Percentiles rank a stretch among this genome's conserved stretches.
Evolutionary conservation across 1,140 invertebrate genomes (phyloP).

Genomic region (Vanessa atalanta): DNA sequence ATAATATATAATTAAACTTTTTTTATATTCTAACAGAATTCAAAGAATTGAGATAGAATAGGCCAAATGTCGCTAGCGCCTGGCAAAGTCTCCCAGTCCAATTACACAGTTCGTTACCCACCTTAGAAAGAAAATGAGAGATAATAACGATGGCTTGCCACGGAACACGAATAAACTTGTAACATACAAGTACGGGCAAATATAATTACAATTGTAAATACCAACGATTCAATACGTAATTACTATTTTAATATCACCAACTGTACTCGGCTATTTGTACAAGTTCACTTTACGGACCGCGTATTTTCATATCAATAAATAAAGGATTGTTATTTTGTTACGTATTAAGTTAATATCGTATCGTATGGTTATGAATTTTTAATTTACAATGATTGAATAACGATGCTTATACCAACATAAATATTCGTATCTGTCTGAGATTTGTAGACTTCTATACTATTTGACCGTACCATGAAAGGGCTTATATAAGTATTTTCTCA

Average conservation of each 20-base stretch:
- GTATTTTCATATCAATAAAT: background rate
- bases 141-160: slow-evolving; percentile 58
- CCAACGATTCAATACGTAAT: slow-evolving; percentile 2
- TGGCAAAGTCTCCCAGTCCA: slow-evolving; percentile 59
- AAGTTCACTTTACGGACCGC: slow-evolving; percentile 1
- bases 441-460: no score
- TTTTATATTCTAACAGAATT: slow-evolving; percentile 10
- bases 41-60: slow-evolving; percentile 27
- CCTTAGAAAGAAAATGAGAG: slow-evolving; percentile 66
- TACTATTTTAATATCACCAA: slow-evolving; percentile 8
- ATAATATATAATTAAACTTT: slow-evolving; percentile 17
- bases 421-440: background rate
- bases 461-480: no score
- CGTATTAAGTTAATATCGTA: background rate
- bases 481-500: no score
- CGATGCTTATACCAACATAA: background rate
- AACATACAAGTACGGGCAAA: slow-evolving; percentile 3
- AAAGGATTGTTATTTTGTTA: background rate
- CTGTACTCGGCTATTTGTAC: background rate
- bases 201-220: slow-evolving; percentile 5
- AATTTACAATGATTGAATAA: background rate
- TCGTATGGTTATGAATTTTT: background rate
- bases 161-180: slow-evolving; percentile 32
- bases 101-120: slow-evolving; percentile 75
- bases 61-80: slow-evolving; percentile 50